Base-by-base conservation (phyloP, 2,888 invertebrate species). In the Heteromyza rotundicornis region DNA sequence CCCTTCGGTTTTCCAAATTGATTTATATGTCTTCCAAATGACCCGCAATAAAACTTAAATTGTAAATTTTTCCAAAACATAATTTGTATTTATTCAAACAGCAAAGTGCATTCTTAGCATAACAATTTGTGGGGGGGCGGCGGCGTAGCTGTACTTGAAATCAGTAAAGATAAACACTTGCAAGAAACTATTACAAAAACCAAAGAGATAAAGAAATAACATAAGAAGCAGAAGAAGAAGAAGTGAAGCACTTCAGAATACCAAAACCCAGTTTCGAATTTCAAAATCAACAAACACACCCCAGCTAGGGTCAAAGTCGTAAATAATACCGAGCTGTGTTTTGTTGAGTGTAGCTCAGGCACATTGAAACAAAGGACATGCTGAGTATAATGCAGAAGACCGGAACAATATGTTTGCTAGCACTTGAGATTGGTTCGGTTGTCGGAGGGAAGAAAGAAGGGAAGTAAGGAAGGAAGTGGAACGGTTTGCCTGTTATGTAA, bases 11-110 rank as follows among this genome's bases (percentile, higher is more conserved):
- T n/a, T 40, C 16, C 10, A 40, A 40, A 35, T 5, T 56, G 57
- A 63, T 57, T 57, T 60, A 57, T 63, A 35, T 57, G 20, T n/a
- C 7, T 57, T 44, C 24, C 54, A 51, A 58, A 60, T 60, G 55
- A n/a, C n/a, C n/a, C n/a, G n/a, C n/a, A n/a, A n/a, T n/a, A n/a
- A n/a, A n/a, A n/a, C n/a, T n/a, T n/a, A n/a, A n/a, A n/a, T n/a
- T n/a, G n/a, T n/a, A n/a, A n/a, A n/a, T n/a, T n/a, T n/a, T n/a
- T n/a, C n/a, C n/a, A n/a, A n/a, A n/a, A n/a, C n/a, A n/a, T n/a
- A n/a, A n/a, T n/a, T n/a, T n/a, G n/a, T n/a, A n/a, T n/a, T n/a
- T n/a, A n/a, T n/a, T n/a, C n/a, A n/a, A n/a, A n/a, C n/a, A n/a
- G n/a, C n/a, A n/a, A 40, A 40, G 40, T 14, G 40, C 40, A n/a